phyloP scores from a whole-genome alignment of 2,113 vertebrate species.

The Parus major region DNA sequence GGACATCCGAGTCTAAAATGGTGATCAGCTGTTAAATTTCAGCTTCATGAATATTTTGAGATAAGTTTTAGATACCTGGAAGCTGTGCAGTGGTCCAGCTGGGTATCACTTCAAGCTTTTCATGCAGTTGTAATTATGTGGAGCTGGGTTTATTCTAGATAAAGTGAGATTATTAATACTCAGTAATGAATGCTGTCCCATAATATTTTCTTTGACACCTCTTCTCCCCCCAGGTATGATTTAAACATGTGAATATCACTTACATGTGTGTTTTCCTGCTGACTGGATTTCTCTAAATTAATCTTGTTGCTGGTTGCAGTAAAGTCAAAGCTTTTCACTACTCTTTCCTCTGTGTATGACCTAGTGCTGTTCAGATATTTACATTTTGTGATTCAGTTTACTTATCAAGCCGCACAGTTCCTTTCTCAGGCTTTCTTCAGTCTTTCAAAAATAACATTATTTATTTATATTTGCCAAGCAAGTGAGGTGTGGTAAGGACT shows the following conservation, averaged over 20 bases:
- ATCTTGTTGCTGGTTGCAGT: neutral
- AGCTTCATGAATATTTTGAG: neutral
- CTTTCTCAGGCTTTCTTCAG: neutral
- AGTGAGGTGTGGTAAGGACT: neutral
- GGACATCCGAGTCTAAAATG: constrained; percentile 17
- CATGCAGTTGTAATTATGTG: neutral
- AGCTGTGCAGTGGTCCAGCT: neutral
- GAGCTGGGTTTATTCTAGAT: neutral
- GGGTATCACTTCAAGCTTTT: neutral
- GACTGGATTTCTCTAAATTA: neutral
- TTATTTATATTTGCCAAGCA: neutral
- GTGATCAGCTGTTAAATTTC: neutral
- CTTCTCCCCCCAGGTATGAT: neutral
- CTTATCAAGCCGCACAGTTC: neutral
- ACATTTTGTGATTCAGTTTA: neutral
- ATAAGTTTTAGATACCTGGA: neutral
- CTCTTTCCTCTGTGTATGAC: neutral
- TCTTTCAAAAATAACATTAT: neutral
- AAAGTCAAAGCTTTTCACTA: neutral
- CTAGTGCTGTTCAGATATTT: neutral
- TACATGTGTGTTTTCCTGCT: neutral
- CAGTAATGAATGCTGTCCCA: neutral
- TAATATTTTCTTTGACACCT: neutral
- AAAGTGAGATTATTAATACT: neutral
- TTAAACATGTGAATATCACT: neutral